Evolutionary conservation across 1,140 invertebrate species (phyloP), one percentile per base, ranked within the genome.

Genomic region (Penaeus indicus): DNA sequence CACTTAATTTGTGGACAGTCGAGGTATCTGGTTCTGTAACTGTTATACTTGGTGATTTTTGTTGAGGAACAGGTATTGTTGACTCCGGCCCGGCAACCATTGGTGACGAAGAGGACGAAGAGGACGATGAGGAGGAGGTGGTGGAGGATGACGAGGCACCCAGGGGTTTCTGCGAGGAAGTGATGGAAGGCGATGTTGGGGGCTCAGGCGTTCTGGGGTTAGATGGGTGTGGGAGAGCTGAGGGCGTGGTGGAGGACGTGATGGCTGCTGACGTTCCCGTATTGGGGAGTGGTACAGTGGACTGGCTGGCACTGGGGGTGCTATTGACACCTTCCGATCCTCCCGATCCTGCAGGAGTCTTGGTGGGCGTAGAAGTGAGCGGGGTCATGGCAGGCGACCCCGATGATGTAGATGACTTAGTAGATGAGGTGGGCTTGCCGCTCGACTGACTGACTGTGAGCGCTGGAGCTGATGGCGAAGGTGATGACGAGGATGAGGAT

Each of bases 21-120:
- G 93, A 94, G n/a, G 94, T 94, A 90, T 94, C 94, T 61, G 94
- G 94, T 91, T 94, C 94, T 25, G 93, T 93, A n/a, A 94, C 92
- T 42, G 92, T 92, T 86, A 93, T 92, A 77, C 91, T 92, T 18
- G 92, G 91, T 62, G 89, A 88, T 85, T 90, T 90, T 32, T 88
- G 81, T 19, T 69, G 61, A 22, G 61, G 87, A 11, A 75, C 25
- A 47, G 61, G 80, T 72, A 83, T 84, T 62, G 69, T 64, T 25
- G 87, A 78, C 47, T 82, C 85, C 27, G 54, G 32, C 11, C 32
- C 54, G 38, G 22, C 47, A 25, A 38, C 21, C 18, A 25, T 21
- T 32, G 54, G 69, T 25, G 47, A 16, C 21, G 84, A 22, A 13
- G 69, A 75, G 27, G 22, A 25, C 62, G 38, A 8, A 42, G 4